Base-by-base conservation (phyloP, 2,797 vertebrate species). In the Alcedo quadribrachys region DNA sequence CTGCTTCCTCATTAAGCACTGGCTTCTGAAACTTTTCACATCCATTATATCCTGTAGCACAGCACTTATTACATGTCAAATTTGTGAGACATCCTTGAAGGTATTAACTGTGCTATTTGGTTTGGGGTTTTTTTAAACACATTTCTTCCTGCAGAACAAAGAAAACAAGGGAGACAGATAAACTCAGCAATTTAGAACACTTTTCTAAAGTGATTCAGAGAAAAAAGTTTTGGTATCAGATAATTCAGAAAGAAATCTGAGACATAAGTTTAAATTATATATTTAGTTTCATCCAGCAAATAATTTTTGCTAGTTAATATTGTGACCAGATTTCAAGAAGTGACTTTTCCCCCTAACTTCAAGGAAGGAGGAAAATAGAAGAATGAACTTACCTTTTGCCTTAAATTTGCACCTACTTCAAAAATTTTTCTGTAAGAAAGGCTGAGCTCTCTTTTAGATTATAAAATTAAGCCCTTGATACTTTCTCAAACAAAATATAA, bases 381-480 rank as follows among this genome's bases (percentile, higher is more conserved):
- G 12, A 69, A 81, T 7, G 11, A 67, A 24, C 7, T 58, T 88
- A 53, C 66, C 8, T 75, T 67, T 89, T 78, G 28, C n/a, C 86
- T 90, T 86, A 81, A 84, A 77, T 65, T 15, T 50, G 46, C 25
- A 65, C 4, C 27, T 92, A 54, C 54, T 92, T 94, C 83, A 91
- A 92, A 74, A 8, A 86, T 22, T 14, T 77, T 78, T 69, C 60
- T 70, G n/a, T 78, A 80, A 60, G 19, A 80, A 76, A 90, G 65
- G 30, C 33, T 70, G 16, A 84, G 21, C 33, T 82, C 37, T 70
- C 51, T 62, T 77, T 84, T 76, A 60, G 57, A 14, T 90, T 86
- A 69, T 79, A 61, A 93, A 93, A 87, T 46, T 55, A 87, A 89
- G 27, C 28, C 40, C 33, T 77, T 80, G 63, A 84, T 79, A 88